phyloP scores from a whole-genome alignment of 1,140 invertebrate genomes.

The Carposina sasakii region DNA sequence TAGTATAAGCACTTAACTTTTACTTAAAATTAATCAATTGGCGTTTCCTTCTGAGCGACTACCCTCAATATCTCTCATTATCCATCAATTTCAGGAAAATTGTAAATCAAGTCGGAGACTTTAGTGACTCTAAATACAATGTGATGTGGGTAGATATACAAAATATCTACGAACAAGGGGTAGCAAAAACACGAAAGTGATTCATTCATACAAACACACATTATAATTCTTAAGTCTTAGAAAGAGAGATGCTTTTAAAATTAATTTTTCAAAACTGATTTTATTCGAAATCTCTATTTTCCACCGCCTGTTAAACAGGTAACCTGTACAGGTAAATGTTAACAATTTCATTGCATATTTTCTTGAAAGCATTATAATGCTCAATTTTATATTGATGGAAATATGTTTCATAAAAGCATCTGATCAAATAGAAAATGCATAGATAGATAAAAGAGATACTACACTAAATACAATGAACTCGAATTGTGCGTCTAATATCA shows the following conservation, averaged over 20 bases:
- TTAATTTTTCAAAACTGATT: too few species aligned
- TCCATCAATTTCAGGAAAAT: slow-evolving; percentile 62
- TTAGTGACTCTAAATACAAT: too few species aligned
- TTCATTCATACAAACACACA: slow-evolving; percentile 56
- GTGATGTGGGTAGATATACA: slow-evolving; percentile 40
- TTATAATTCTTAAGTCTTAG: slow-evolving; percentile 21
- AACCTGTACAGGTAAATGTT: too few species aligned
- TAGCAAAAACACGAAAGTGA: slow-evolving; percentile 39
- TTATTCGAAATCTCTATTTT: too few species aligned
- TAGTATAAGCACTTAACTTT: slow-evolving; percentile 57
- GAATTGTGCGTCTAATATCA: slow-evolving; percentile 30
- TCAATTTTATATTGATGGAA: too few species aligned
- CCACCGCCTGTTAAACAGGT: too few species aligned
- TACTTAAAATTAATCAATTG: slow-evolving; percentile 60
- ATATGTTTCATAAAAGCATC: too few species aligned
- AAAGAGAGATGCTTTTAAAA: slow-evolving; percentile 22
- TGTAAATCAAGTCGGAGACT: too few species aligned
- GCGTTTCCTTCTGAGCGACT: slow-evolving; percentile 63
- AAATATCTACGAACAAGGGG: slow-evolving; percentile 41
- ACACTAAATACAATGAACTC: slow-evolving; percentile 49
- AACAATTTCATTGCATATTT: too few species aligned
- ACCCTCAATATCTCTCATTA: slow-evolving; percentile 35
- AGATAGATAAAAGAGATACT: slow-evolving; percentile 47
- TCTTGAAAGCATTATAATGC: too few species aligned
- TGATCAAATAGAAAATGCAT: slow-evolving; percentile 47